A percentile compares a stretch with the other conserved stretches of the same genome.
Evolutionary conservation across 1,140 invertebrate species (phyloP).

Genomic region (Orussus abietinus): DNA sequence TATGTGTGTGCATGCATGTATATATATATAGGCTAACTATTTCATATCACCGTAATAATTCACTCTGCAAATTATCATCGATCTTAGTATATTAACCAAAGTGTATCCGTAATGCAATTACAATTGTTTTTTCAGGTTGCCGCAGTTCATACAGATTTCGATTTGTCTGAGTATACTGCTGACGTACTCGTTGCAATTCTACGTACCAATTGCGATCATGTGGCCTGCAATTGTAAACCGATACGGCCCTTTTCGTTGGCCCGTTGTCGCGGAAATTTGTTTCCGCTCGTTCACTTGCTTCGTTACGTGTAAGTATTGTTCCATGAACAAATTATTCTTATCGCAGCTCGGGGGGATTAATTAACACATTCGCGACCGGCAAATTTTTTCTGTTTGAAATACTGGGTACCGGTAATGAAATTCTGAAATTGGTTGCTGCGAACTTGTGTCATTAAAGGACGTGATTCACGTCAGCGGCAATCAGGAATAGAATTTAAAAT

Average conservation of each 20-base stretch:
- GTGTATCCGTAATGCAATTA: background rate
- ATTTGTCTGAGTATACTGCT: conserved; percentile 75
- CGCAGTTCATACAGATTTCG: conserved; percentile 60
- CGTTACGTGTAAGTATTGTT: conserved; percentile 68
- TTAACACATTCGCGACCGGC: too few relatives aligned
- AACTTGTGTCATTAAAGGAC: too few relatives aligned
- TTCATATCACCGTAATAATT: too few relatives aligned
- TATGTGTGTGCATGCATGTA: too few relatives aligned
- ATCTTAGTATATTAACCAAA: background rate
- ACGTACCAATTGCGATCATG: conserved; percentile 71
- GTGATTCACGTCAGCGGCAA: too few relatives aligned
- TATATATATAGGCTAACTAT: too few relatives aligned
- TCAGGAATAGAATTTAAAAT: too few relatives aligned
- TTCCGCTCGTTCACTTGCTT: conserved; percentile 66
- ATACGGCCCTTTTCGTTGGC: conserved; percentile 55
- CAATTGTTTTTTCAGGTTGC: conserved; percentile 50
- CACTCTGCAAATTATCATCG: background rate
- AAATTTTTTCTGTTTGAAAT: too few relatives aligned
- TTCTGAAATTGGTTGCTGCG: too few relatives aligned
- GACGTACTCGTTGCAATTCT: conserved; percentile 82
- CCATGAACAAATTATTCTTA: too few relatives aligned
- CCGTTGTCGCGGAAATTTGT: conserved; percentile 56
- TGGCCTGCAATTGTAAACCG: conserved; percentile 55
- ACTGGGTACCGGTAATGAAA: too few relatives aligned
- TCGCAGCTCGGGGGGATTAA: too few relatives aligned